phyloP scores from a whole-genome alignment of 2,797 vertebrate species.

The Coregonus sp. region DNA sequence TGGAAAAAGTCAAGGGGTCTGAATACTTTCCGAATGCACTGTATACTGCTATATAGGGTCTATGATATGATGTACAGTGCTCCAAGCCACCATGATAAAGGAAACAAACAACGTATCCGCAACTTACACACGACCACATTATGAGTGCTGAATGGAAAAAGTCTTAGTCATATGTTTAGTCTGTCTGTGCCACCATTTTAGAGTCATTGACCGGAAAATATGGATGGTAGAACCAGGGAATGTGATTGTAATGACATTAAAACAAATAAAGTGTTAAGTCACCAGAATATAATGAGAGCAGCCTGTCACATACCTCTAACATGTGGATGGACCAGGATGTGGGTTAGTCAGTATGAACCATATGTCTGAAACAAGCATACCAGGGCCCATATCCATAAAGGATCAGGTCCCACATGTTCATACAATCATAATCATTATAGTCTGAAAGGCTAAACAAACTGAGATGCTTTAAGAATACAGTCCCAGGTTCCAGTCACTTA shows the following conservation, averaged over 20 bases:
- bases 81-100: no score
- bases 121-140: no score
- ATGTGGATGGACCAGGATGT: background rate
- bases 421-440: background rate
- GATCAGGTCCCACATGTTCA: background rate
- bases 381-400: background rate
- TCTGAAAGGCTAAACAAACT: no score
- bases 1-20: no score
- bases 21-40: no score
- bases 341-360: background rate
- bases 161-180: background rate
- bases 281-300: background rate
- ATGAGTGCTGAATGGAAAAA: no score
- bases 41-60: no score
- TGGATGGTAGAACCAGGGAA: background rate
- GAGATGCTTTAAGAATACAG: no score
- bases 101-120: no score
- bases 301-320: background rate
- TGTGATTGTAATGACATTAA: conserved; percentile 12
- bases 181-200: conserved; percentile 12
- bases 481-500: background rate
- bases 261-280: conserved; percentile 11
- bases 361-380: background rate
- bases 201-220: conserved; percentile 21
- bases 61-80: no score